Base-by-base conservation (phyloP, 2,797 vertebrate genomes). In the Acrocephalus scirpaceus region DNA sequence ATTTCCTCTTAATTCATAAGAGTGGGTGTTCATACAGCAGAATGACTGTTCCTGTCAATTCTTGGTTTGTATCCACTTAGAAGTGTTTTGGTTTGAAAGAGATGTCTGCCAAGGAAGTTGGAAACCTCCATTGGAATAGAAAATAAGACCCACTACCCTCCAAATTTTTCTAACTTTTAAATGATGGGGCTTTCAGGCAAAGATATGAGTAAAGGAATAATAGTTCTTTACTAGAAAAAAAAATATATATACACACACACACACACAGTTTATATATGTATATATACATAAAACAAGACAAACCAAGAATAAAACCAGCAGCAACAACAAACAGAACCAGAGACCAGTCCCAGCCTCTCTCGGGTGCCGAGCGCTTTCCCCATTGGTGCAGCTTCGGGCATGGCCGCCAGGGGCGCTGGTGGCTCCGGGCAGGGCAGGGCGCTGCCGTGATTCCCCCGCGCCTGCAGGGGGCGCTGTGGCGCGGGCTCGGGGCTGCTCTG, bases 341-440 rank as follows among this genome's bases (percentile, higher is more conserved):
- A 20, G 51, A 32, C 18, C 53, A 13, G 53, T 7, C 11, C 23
- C 26, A 13, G 36, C 58, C 36, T 12, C 45, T 36, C n/a, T 3
- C 2, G 7, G 47, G n/a, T 11, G 40, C 5, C 1, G 13, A 20
- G 70, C 32, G 0, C 70, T 2, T 23, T 17, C 30, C n/a, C 71
- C 26, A 4, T 12, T 0, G 19, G 19, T 16, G 73, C 57, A 51
- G 57, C 21, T 76, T 29, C 23, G 23, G 6, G 1, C 30, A 4
- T 18, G 15, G 73, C 57, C 57, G 2, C 6, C 36, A 27, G 73
- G 72, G 56, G 72, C 44, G 56, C 56, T 32, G 54, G 0, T 16
- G 69, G 69, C 51, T 44, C 69, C 69, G 1, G 32, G 69, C 38
- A 3, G 5, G 40, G 53, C 70, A 13, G 40, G 70, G 32, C 38